phyloP scores from a whole-genome alignment of 2,113 vertebrate genomes.

The Scartelaos histophorus region DNA sequence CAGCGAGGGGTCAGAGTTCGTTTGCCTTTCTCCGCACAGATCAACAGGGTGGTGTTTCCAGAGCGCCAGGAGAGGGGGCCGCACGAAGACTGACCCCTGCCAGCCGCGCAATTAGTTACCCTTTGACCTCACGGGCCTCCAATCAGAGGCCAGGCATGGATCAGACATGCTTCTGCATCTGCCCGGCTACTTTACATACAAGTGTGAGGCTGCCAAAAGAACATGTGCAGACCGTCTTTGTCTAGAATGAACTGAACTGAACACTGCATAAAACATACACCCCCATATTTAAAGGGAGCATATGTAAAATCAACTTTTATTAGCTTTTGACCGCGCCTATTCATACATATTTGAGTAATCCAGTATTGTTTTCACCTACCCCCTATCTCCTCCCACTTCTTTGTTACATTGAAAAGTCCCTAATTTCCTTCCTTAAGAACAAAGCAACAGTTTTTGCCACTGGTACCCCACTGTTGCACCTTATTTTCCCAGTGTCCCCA shows the following conservation, averaged over 20 bases:
- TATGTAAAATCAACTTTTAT: too few species aligned
- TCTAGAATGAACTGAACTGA: neutral
- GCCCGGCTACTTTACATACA: constrained; percentile 44
- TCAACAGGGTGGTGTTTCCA: constrained; percentile 57
- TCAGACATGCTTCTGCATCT: constrained; percentile 66
- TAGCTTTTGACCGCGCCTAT: too few species aligned
- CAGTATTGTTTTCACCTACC: too few species aligned
- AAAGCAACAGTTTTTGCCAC: too few species aligned
- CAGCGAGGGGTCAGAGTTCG: constrained; percentile 62
- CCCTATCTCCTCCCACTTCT: too few species aligned
- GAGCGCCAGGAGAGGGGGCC: constrained; percentile 51
- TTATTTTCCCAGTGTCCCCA: too few species aligned
- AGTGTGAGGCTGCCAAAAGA: constrained; percentile 11
- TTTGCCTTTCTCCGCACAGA: constrained; percentile 67
- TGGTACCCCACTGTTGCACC: too few species aligned
- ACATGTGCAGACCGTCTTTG: constrained; percentile 11
- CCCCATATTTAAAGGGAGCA: constrained; percentile 1
- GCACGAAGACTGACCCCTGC: constrained; percentile 60
- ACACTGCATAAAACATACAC: neutral
- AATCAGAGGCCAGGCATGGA: constrained; percentile 56
- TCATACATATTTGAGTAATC: too few species aligned
- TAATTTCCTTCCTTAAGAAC: too few species aligned
- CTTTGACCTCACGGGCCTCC: constrained; percentile 65
- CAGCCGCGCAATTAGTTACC: constrained; percentile 72
- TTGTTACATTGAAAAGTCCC: too few species aligned